These are phyloP conservation scores for Penaeus vannamei DNA, from an alignment of 1,140 invertebrate species.

Conservation along the genomic window DNA sequence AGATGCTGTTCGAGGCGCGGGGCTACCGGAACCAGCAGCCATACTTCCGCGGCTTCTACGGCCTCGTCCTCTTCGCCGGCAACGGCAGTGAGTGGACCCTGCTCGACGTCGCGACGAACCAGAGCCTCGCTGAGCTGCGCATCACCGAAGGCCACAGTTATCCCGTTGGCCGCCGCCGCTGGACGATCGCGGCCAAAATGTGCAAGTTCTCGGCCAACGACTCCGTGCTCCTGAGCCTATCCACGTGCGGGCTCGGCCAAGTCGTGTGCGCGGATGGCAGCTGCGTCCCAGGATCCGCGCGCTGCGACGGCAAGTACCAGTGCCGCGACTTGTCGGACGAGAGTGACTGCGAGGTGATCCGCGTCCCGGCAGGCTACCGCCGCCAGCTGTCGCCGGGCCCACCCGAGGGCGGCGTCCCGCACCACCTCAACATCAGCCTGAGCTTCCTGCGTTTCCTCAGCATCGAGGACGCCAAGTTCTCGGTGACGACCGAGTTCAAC, in stretches of 20 bases:
- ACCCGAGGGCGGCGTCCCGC: neutral
- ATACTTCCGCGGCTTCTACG: slow-evolving; percentile 41
- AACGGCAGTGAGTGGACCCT: slow-evolving; percentile 14
- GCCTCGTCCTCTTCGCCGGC: slow-evolving; percentile 30
- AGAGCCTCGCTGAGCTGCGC: neutral
- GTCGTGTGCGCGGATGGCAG: slow-evolving; percentile 31
- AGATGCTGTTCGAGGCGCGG: slow-evolving; percentile 27
- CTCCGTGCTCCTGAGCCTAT: slow-evolving; percentile 21
- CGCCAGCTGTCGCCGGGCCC: slow-evolving; percentile 44
- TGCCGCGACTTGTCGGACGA: slow-evolving; percentile 46
- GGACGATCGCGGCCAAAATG: neutral
- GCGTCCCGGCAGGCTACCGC: slow-evolving; percentile 39
- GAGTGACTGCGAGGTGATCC: slow-evolving; percentile 18
- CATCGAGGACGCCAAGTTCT: slow-evolving; percentile 46
- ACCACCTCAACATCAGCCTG: slow-evolving; percentile 19
- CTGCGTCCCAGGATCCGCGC: slow-evolving; percentile 21
- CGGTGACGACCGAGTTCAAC: slow-evolving; percentile 39
- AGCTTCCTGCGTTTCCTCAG: slow-evolving; percentile 45
- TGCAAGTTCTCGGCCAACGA: slow-evolving; percentile 20
- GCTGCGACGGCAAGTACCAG: slow-evolving; percentile 48
- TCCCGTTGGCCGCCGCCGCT: slow-evolving; percentile 29
- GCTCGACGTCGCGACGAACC: slow-evolving; percentile 13
- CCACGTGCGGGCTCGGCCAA: slow-evolving; percentile 18
- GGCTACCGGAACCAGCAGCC: slow-evolving; percentile 25
- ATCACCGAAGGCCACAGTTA: slow-evolving; percentile 8